Conservation (phyloP, 1,140 invertebrate species). For the Ephestia elutella region DNA sequence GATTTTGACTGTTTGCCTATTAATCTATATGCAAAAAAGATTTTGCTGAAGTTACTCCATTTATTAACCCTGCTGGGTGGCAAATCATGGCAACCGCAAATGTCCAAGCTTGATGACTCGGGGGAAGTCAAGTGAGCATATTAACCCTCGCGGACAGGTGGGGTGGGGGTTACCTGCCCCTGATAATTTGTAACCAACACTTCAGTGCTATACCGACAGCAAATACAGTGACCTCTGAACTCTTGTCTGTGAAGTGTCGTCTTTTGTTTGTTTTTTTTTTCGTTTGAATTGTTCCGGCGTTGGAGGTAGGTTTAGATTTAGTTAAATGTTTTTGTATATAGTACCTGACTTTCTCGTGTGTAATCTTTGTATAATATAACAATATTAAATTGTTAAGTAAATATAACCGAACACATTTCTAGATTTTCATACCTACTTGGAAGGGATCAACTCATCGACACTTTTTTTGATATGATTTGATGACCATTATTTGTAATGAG, state of each 20-base stretch:
- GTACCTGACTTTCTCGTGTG: no score
- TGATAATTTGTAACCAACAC: slow-evolving; percentile 62
- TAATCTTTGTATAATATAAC: no score
- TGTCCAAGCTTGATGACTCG: slow-evolving; percentile 48
- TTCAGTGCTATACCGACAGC: slow-evolving; percentile 54
- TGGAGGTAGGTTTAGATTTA: background rate
- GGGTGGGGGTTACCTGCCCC: slow-evolving; percentile 54
- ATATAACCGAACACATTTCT: no score
- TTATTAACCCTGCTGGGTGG: background rate
- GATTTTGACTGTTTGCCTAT: no score
- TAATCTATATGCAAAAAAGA: no score
- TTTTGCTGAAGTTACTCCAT: background rate
- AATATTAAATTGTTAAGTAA: no score
- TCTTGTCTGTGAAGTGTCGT: background rate
- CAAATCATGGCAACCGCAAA: slow-evolving; percentile 17
- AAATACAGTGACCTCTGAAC: slow-evolving; percentile 27
- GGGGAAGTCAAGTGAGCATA: slow-evolving; percentile 59
- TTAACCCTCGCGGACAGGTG: slow-evolving; percentile 53
- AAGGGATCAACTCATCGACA: no score
- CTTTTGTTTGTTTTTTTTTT: slow-evolving; percentile 5
- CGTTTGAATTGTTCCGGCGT: background rate
- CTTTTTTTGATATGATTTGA: no score
- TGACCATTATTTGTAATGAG: no score
- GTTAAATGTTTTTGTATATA: no score
- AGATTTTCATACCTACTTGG: no score